These are phyloP conservation scores for Phthorimaea operculella DNA, from an alignment of 1,140 invertebrate genomes.

Conservation along the genomic window DNA sequence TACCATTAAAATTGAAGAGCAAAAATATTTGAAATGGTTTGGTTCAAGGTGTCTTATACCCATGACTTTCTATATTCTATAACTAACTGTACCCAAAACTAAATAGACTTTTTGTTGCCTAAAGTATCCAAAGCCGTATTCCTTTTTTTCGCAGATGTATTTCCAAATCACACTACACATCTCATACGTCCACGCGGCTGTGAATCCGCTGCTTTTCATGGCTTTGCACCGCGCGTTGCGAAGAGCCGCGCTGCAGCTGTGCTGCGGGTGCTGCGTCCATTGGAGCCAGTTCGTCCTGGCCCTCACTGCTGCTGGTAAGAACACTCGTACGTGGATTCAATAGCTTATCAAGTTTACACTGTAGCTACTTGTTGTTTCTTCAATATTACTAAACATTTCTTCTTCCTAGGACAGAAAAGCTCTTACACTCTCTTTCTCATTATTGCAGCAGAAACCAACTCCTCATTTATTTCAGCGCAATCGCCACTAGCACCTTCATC, in stretches of 20 bases:
- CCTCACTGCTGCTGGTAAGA: conserved; percentile 62
- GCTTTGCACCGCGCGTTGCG: conserved; percentile 81
- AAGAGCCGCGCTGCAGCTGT: conserved; percentile 75
- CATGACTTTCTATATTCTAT: too few species aligned
- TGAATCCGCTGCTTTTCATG: conserved; percentile 85
- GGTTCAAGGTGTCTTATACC: too few species aligned
- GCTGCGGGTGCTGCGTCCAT: conserved; percentile 77
- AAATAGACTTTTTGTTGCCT: too few species aligned
- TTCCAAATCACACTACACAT: conserved; percentile 86
- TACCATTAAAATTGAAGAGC: too few species aligned
- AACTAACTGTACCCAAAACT: too few species aligned
- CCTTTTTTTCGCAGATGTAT: conserved; percentile 42
- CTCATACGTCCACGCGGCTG: conserved; percentile 87
- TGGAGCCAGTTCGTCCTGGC: conserved; percentile 72
- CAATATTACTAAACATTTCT: neutral
- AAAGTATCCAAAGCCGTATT: too few species aligned
- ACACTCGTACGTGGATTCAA: conserved; percentile 36
- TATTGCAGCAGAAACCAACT: neutral
- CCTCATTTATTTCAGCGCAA: conserved; percentile 41
- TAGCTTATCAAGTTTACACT: neutral
- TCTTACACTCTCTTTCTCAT: too few species aligned
- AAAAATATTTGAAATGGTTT: too few species aligned
- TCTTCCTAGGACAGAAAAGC: too few species aligned
- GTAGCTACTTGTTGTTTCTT: conserved; percentile 16
- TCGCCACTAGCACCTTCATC: conserved; percentile 59